Evolutionary conservation across 1,140 invertebrate species (phyloP).

Genomic region (Pteromalus puparum): DNA sequence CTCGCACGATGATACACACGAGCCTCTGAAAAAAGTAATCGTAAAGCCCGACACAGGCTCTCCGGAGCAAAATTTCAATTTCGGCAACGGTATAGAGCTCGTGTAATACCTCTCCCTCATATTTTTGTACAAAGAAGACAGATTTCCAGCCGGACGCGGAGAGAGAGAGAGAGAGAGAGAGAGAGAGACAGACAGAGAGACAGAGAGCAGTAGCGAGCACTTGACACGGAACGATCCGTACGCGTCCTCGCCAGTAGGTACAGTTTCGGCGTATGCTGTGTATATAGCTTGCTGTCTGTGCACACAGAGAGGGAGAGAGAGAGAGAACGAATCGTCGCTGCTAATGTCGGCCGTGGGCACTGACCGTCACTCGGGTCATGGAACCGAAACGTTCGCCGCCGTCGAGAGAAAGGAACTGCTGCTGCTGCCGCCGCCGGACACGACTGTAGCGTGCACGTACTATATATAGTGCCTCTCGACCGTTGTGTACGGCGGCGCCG

Average conservation of each 20-base stretch:
- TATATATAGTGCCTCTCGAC: not conserved
- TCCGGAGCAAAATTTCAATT: not conserved
- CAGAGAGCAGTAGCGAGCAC: not conserved
- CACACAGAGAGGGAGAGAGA: not conserved
- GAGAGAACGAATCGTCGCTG: not conserved
- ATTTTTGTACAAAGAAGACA: not conserved
- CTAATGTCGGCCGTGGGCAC: conserved; percentile 55
- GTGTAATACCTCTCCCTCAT: not conserved
- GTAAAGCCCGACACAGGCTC: not conserved
- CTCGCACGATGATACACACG: too few species aligned
- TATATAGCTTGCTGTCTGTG: not conserved
- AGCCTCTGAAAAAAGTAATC: not conserved
- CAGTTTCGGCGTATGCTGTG: not conserved
- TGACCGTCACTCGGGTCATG: conserved; percentile 60
- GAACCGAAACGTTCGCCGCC: conserved; percentile 56
- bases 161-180: too few species aligned
- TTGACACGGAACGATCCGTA: not conserved
- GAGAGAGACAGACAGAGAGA: too few species aligned
- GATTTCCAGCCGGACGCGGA: not conserved
- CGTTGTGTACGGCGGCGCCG: conserved; percentile 51
- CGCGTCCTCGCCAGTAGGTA: not conserved
- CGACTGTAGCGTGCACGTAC: not conserved
- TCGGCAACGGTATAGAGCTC: not conserved
- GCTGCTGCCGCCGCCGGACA: conserved; percentile 31
- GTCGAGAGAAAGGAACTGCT: conserved; percentile 62